Conservation (phyloP, 2,113 vertebrate genomes). For the Haemorhous mexicanus region DNA sequence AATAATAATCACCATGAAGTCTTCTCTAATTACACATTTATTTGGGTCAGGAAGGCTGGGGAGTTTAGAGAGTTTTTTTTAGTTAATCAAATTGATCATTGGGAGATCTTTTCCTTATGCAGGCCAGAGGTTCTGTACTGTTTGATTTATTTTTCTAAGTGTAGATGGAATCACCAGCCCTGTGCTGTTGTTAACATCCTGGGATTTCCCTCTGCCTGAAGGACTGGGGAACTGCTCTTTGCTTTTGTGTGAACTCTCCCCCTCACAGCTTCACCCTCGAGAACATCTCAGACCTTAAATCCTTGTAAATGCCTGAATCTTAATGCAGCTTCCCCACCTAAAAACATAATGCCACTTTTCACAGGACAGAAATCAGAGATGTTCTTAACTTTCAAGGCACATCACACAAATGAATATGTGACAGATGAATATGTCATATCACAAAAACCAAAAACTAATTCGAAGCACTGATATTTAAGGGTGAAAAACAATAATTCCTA, state of each 20-base stretch:
- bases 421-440: background rate
- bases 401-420: background rate
- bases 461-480: background rate
- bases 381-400: background rate
- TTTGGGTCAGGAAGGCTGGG: background rate
- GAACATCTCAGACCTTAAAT: background rate
- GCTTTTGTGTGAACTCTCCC: background rate
- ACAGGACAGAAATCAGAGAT: background rate
- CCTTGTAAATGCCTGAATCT: background rate
- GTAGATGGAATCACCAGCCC: background rate
- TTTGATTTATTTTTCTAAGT: background rate
- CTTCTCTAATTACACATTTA: background rate
- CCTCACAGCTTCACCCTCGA: background rate
- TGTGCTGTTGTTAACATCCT: background rate
- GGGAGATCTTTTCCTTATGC: background rate
- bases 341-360: background rate
- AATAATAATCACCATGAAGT: background rate
- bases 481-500: background rate
- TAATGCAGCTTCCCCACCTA: background rate
- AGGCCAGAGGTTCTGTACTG: background rate
- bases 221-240: background rate
- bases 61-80: fast-evolving
- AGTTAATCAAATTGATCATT: background rate
- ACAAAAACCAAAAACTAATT: background rate
- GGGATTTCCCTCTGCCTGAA: background rate